phyloP scores from a whole-genome alignment of 1,140 invertebrate species.

The Trichonephila clavata region DNA sequence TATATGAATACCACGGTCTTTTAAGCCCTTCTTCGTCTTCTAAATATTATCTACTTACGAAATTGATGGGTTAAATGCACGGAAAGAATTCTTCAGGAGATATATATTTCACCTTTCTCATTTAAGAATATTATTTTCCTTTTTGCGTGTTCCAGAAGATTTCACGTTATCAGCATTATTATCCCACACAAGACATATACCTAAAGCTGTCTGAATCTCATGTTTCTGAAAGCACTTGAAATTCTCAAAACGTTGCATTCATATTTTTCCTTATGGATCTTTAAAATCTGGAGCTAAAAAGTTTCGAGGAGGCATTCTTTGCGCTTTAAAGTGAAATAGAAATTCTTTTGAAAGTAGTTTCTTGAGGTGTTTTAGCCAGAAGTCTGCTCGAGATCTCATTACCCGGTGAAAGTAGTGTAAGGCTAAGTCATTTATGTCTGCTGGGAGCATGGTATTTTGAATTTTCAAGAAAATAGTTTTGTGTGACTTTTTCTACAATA shows the following conservation, averaged over 20 bases:
- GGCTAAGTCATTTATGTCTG: not conserved
- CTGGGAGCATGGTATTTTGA: not conserved
- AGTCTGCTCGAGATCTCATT: not conserved
- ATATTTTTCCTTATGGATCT: conserved; percentile 23
- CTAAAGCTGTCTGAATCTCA: not conserved
- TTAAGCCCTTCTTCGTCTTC: not conserved
- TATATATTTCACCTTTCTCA: not conserved
- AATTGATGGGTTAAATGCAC: conserved; percentile 15
- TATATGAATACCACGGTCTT: not conserved
- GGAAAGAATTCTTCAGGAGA: not conserved
- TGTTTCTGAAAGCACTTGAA: not conserved
- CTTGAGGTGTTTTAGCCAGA: not conserved
- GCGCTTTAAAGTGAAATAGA: conserved; percentile 5
- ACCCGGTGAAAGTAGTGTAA: not conserved
- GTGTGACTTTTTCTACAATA: not conserved
- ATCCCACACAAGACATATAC: not conserved
- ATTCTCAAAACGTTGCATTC: not conserved
- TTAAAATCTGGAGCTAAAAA: conserved; percentile 8
- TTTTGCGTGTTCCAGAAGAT: not conserved
- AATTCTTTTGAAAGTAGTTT: conserved; percentile 35
- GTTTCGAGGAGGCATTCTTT: not conserved
- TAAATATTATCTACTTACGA: not conserved
- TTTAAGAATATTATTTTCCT: not conserved
- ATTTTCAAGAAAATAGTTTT: not conserved
- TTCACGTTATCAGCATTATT: conserved; percentile 10